A percentile compares a stretch with the other conserved stretches of the same genome.
phyloP scores from a whole-genome alignment of 2,888 invertebrate species.

The Chromoteleia sp. region DNA sequence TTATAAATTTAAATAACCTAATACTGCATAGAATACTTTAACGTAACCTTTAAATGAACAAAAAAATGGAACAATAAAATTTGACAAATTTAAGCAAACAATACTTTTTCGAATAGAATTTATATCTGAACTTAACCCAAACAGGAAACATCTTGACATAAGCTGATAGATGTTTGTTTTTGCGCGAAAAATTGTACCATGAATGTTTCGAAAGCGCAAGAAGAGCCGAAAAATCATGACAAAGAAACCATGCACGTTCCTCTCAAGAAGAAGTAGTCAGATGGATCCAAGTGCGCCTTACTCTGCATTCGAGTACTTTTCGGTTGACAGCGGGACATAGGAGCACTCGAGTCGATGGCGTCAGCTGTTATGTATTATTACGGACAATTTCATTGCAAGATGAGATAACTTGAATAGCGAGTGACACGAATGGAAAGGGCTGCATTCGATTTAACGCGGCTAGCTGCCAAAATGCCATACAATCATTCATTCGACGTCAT shows the following conservation, averaged over 20 bases:
- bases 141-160: conserved; percentile 7
- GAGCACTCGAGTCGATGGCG: conserved; percentile 80
- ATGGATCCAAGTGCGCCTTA: conserved; percentile 81
- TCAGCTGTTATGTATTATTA: conserved; percentile 83
- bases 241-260: conserved; percentile 65
- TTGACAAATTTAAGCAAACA: too few species aligned
- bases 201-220: conserved; percentile 18
- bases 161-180: conserved; percentile 30
- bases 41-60: too few species aligned
- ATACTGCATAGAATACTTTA: too few species aligned
- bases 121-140: too few species aligned
- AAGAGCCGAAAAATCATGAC: conserved; percentile 24
- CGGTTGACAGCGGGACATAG: conserved; percentile 70
- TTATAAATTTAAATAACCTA: too few species aligned
- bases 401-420: conserved; percentile 48
- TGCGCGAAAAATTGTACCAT: conserved; percentile 6
- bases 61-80: too few species aligned
- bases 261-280: conserved; percentile 81
- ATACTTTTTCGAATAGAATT: too few species aligned
- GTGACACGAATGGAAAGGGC: conserved; percentile 42
- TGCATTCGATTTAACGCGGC: conserved; percentile 2
- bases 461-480: conserved; percentile 32
- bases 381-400: conserved; percentile 72
- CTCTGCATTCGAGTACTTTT: conserved; percentile 79
- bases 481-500: conserved; percentile 14